phyloP scores from a whole-genome alignment of 64 coral and sea anemone species.

The Catalaphyllia jardinei region DNA sequence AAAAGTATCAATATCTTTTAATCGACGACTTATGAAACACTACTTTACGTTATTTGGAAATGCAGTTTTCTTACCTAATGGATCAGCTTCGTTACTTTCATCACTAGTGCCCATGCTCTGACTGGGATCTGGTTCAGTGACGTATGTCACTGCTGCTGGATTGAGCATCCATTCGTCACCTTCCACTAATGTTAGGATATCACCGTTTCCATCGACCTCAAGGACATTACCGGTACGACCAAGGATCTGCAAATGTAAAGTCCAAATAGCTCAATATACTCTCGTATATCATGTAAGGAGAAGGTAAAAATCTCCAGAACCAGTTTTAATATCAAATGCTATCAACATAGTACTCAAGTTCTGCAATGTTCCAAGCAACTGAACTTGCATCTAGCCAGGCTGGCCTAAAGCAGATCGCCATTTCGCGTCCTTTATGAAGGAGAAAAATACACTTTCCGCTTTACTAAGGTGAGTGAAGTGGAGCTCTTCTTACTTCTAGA shows the following conservation, averaged over 20 bases:
- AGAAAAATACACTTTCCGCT: slow-evolving; percentile 12
- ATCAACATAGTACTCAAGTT: slow-evolving; percentile 53
- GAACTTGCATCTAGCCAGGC: slow-evolving; percentile 46
- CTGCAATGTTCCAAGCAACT: slow-evolving; percentile 47
- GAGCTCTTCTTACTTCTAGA: no score
- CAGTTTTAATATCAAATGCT: slow-evolving; percentile 47
- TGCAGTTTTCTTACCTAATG: not conserved
- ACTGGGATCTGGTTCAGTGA: slow-evolving; percentile 33
- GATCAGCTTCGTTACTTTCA: not conserved
- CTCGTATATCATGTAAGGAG: not conserved
- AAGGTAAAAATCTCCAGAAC: slow-evolving; percentile 44
- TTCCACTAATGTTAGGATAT: slow-evolving; percentile 32
- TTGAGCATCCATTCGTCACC: slow-evolving; percentile 38
- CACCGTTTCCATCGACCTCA: slow-evolving; percentile 5
- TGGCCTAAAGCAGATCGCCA: slow-evolving; percentile 35
- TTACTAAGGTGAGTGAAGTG: slow-evolving; percentile 14
- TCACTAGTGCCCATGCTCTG: not conserved
- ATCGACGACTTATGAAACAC: no score
- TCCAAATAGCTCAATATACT: not conserved
- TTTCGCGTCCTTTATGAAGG: slow-evolving; percentile 26
- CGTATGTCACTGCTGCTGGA: slow-evolving; percentile 30
- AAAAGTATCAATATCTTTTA: not conserved
- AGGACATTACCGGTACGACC: slow-evolving; percentile 47
- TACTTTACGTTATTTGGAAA: no score
- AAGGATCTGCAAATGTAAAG: slow-evolving; percentile 31